A percentile compares a stretch with the other conserved stretches of the same genome.
Conservation (phyloP, 2,797 vertebrate genomes). For the Helicolenus hilgendorfi region DNA sequence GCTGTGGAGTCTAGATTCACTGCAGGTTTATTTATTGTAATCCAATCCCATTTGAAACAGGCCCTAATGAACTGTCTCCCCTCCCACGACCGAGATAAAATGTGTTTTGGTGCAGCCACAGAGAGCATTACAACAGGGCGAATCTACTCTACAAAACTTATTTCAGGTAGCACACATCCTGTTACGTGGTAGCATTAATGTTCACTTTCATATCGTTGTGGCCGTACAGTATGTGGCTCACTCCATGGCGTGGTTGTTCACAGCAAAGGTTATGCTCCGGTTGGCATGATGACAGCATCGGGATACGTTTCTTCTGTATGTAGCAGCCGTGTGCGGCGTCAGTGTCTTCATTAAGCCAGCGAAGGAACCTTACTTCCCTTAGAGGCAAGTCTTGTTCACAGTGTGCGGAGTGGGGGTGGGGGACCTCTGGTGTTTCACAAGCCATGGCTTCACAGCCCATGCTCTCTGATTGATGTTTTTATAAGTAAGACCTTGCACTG, state of each 20-base stretch:
- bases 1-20: neutral
- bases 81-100: neutral
- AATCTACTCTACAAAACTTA: conserved; percentile 10
- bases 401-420: conserved; percentile 55
- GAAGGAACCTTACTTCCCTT: conserved; percentile 53
- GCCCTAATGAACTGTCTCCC: conserved; percentile 24
- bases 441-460: conserved; percentile 73
- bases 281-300: conserved; percentile 18
- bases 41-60: conserved; percentile 27
- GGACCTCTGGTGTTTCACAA: conserved; percentile 71
- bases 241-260: neutral
- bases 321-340: conserved; percentile 15
- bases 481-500: conserved; percentile 91
- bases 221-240: neutral
- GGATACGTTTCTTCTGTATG: conserved; percentile 36
- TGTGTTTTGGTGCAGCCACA: conserved; percentile 4
- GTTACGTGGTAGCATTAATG: neutral
- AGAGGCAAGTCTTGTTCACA: conserved; percentile 61
- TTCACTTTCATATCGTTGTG: neutral
- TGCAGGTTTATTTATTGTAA: conserved; percentile 46
- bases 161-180: neutral
- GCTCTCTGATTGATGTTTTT: conserved; percentile 91
- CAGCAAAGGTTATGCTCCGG: neutral
- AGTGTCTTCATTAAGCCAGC: conserved; percentile 68
- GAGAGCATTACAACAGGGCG: neutral